phyloP scores from a whole-genome alignment of 2,113 vertebrate genomes.

The Phylloscopus trochiloides region DNA sequence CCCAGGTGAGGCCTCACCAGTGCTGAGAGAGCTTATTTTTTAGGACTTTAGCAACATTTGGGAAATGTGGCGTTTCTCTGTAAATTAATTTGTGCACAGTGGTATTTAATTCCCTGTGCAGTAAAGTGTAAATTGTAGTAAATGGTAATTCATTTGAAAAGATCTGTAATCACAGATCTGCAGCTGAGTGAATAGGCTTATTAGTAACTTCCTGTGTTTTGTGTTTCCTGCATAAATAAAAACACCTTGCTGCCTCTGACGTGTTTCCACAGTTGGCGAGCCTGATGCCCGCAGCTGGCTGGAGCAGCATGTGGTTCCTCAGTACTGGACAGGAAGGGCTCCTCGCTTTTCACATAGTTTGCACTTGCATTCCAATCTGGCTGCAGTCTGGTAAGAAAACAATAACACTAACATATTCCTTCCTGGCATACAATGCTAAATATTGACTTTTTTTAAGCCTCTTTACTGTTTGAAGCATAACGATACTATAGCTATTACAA shows the following conservation, averaged over 20 bases:
- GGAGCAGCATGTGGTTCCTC: constrained; percentile 87
- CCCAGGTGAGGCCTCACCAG: background rate
- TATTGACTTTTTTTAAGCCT: background rate
- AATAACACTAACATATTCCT: background rate
- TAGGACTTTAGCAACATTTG: background rate
- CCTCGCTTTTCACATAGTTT: constrained; percentile 87
- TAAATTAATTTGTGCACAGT: background rate
- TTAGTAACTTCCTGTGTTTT: background rate
- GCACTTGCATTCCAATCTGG: constrained; percentile 93
- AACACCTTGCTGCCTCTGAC: background rate
- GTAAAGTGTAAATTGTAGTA: background rate
- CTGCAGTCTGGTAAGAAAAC: constrained; percentile 87
- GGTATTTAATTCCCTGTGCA: background rate
- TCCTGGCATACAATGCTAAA: background rate
- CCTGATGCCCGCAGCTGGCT: constrained; percentile 88
- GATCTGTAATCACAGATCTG: background rate
- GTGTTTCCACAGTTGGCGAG: constrained; percentile 73
- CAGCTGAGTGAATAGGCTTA: background rate
- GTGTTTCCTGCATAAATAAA: background rate
- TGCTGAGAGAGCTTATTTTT: background rate
- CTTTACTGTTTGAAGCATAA: background rate
- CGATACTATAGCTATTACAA: background rate
- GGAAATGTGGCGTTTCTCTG: background rate
- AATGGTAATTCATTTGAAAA: background rate
- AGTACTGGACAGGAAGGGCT: constrained; percentile 87